phyloP scores from a whole-genome alignment of 2,888 invertebrate genomes.

The Ariolimax columbianus region DNA sequence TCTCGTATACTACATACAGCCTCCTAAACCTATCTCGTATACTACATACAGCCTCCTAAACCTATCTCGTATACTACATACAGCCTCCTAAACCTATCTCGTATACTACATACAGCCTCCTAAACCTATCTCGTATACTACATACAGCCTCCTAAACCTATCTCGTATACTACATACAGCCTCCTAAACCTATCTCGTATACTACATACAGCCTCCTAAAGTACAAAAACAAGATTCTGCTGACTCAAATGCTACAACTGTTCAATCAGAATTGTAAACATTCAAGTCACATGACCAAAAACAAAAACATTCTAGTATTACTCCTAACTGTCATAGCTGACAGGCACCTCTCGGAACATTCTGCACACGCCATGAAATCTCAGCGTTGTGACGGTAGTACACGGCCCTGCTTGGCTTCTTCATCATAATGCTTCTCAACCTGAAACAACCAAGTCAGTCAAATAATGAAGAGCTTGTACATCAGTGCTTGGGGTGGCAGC shows the following conservation, averaged over 20 bases:
- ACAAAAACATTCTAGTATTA: neutral
- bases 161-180: no score
- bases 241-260: neutral
- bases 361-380: neutral
- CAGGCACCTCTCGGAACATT: neutral
- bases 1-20: no score
- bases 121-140: no score
- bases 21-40: no score
- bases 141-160: no score
- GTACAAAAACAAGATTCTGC: neutral
- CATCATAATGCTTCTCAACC: slow-evolving; percentile 49
- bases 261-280: neutral
- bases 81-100: no score
- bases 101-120: no score
- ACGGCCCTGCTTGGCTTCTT: slow-evolving; percentile 47
- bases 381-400: slow-evolving; percentile 22
- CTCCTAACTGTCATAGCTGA: neutral
- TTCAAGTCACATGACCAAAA: neutral
- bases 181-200: neutral
- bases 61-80: no score
- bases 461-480: neutral
- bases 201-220: neutral
- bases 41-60: no score
- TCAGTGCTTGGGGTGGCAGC: no score
- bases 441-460: no score